phyloP scores from a whole-genome alignment of 2,888 invertebrate species.

The Agriopis leucophaearia region DNA sequence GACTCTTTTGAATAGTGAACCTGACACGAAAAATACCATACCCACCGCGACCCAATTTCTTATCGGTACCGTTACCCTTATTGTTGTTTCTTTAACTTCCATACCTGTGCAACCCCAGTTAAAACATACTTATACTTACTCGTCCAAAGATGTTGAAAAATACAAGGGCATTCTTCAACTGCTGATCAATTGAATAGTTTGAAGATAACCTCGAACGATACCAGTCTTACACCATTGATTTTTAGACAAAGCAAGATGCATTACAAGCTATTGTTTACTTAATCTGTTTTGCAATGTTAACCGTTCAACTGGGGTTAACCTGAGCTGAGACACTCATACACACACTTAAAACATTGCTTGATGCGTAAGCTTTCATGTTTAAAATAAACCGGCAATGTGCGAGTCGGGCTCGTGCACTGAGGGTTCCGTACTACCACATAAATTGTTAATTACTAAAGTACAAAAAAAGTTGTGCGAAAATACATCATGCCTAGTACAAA shows the following conservation, averaged over 20 bases:
- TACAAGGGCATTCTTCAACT: conserved; percentile 28
- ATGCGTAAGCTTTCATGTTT: not conserved
- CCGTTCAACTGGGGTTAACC: not conserved
- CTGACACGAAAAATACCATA: conserved; percentile 64
- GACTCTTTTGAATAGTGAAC: conserved; percentile 61
- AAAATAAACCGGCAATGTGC: no score
- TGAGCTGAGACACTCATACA: not conserved
- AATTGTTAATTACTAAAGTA: no score
- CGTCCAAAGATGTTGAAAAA: conserved; percentile 24
- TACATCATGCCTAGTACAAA: no score
- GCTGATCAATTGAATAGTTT: conserved; percentile 31
- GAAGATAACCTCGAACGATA: conserved; percentile 66
- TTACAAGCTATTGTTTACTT: conserved; percentile 78
- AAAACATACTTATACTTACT: not conserved
- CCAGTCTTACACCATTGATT: conserved; percentile 71
- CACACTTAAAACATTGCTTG: not conserved
- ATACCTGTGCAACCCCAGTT: not conserved
- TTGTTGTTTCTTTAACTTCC: conserved; percentile 18
- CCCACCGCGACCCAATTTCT: conserved; percentile 48
- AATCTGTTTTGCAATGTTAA: conserved; percentile 68
- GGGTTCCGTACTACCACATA: no score
- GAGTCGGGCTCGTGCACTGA: no score
- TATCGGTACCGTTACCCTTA: conserved; percentile 35
- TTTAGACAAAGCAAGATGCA: conserved; percentile 71
- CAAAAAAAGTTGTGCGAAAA: no score